A percentile compares a stretch with the other conserved stretches of the same genome.
Conservation (phyloP, 2,888 invertebrate genomes). For the Phymatocera aterrima region DNA sequence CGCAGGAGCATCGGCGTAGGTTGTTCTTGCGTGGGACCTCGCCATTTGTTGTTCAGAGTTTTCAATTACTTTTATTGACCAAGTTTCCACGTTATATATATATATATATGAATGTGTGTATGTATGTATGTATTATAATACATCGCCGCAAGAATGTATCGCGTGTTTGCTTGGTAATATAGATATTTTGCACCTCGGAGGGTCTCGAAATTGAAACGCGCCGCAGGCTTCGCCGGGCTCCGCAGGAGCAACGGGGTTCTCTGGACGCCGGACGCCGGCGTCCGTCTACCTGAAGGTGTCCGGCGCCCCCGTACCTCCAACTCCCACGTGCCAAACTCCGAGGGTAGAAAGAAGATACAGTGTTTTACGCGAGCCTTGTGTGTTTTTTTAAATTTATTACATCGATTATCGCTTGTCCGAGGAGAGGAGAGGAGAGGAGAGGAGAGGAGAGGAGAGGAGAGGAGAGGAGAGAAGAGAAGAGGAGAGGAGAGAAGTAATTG, state of each 20-base stretch:
- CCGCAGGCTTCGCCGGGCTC: slow-evolving; percentile 37
- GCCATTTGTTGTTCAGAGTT: slow-evolving; percentile 52
- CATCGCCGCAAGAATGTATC: slow-evolving; percentile 36
- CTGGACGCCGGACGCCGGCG: slow-evolving; percentile 24
- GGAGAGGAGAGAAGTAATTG: too few species aligned
- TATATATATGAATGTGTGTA: neutral
- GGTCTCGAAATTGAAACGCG: slow-evolving; percentile 63
- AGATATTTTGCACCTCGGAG: slow-evolving; percentile 59
- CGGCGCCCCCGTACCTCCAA: neutral
- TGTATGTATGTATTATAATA: neutral
- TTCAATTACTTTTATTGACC: slow-evolving; percentile 50
- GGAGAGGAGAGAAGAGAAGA: too few species aligned
- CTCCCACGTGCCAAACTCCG: slow-evolving; percentile 14
- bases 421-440: too few species aligned
- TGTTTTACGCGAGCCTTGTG: neutral
- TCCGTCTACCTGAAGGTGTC: slow-evolving; percentile 45
- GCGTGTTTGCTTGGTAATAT: slow-evolving; percentile 56
- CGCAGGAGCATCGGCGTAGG: neutral
- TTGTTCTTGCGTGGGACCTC: slow-evolving; percentile 45
- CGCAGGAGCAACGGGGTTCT: neutral
- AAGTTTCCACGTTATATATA: slow-evolving; percentile 31
- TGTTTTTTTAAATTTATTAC: slow-evolving; percentile 41
- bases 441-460: too few species aligned
- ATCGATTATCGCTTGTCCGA: slow-evolving; percentile 41
- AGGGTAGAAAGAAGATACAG: slow-evolving; percentile 35